Conservation (phyloP, 2,113 vertebrate species). For the Notothenia rossii region DNA sequence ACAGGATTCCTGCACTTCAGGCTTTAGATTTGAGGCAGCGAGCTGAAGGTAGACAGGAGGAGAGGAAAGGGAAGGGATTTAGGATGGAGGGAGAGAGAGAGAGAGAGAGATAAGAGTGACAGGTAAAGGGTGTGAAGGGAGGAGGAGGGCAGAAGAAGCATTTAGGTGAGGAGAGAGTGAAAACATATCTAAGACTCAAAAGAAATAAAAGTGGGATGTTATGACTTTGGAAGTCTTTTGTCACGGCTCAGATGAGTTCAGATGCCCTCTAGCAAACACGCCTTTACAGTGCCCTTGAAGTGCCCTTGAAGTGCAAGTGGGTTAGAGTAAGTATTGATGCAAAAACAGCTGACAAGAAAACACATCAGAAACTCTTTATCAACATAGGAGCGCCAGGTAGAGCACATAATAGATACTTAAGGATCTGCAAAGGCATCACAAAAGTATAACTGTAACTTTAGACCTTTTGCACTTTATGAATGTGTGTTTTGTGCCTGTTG, state of each 20-base stretch:
- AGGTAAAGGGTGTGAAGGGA: conserved; percentile 36
- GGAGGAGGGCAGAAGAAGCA: background rate
- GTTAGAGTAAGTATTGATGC: background rate
- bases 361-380: background rate
- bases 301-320: background rate
- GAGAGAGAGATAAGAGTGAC: conserved; percentile 60
- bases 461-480: background rate
- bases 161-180: conserved; percentile 24
- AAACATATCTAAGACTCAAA: conserved; percentile 17
- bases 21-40: conserved; percentile 67
- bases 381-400: background rate
- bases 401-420: background rate
- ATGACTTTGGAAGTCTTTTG: conserved; percentile 17
- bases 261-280: conserved; percentile 12
- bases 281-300: background rate
- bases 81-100: conserved; percentile 43
- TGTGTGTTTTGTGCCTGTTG: background rate
- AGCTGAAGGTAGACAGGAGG: conserved; percentile 38
- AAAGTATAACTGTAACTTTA: conserved; percentile 2
- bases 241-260: conserved; percentile 18
- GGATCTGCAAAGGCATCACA: background rate
- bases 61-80: conserved; percentile 47
- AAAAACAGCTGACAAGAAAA: background rate
- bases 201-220: conserved; percentile 26
- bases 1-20: conserved; percentile 55